A percentile compares a stretch with the other conserved stretches of the same genome.
These are phyloP conservation scores for Tenodera sinensis DNA, from an alignment of 2,888 invertebrate genomes.

Conservation along the genomic window DNA sequence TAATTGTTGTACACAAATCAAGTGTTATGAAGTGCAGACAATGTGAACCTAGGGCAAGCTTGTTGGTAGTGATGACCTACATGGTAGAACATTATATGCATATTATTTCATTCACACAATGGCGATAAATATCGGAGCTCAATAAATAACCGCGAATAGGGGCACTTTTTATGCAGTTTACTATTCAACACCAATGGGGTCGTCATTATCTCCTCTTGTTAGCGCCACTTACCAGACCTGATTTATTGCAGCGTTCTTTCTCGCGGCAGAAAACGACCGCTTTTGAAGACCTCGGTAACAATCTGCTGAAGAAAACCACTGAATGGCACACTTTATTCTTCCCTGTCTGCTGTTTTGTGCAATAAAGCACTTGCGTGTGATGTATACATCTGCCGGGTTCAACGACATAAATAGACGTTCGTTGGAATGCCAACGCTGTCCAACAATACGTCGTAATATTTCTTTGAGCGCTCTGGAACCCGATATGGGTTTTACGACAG, in stretches of 20 bases:
- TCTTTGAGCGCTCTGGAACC: background rate
- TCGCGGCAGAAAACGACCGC: background rate
- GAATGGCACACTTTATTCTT: background rate
- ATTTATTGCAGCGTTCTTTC: background rate
- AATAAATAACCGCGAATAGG: background rate
- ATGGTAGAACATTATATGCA: background rate
- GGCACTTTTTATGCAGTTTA: background rate
- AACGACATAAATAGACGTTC: background rate
- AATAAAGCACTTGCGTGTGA: background rate
- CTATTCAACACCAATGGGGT: background rate
- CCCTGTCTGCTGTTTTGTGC: background rate
- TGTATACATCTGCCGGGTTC: background rate
- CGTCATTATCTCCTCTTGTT: background rate
- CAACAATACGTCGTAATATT: background rate
- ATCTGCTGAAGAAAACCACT: background rate
- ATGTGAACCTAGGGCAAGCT: too few species aligned
- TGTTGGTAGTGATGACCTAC: background rate
- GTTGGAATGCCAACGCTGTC: background rate
- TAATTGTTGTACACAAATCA: too few species aligned
- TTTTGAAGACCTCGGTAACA: background rate
- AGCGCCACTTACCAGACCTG: background rate
- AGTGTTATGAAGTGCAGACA: too few species aligned
- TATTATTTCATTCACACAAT: background rate
- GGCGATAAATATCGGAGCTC: background rate
- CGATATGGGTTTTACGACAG: background rate